phyloP scores from a whole-genome alignment of 2,113 vertebrate genomes.

The Pollimyrus isidori region DNA sequence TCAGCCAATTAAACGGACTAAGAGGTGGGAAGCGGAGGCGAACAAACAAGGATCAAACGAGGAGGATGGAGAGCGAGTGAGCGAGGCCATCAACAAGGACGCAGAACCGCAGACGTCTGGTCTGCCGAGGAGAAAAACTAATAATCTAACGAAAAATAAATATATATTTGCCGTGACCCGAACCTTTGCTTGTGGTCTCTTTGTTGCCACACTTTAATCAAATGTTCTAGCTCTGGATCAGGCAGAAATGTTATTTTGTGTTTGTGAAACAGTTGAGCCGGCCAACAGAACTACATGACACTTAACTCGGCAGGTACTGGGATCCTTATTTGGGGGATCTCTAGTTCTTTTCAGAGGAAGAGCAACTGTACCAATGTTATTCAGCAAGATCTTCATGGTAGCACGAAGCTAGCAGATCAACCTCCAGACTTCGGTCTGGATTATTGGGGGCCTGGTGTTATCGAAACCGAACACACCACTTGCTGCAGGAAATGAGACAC shows the following conservation, averaged over 20 bases:
- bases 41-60: neutral
- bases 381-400: neutral
- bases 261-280: neutral
- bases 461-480: neutral
- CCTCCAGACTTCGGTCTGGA: neutral
- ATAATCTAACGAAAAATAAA: neutral
- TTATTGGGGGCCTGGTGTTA: neutral
- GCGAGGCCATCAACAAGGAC: neutral
- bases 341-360: neutral
- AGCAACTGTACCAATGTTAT: neutral
- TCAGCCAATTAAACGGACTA: slow-evolving; percentile 5
- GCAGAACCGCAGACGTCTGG: neutral
- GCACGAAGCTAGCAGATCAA: neutral
- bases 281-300: neutral
- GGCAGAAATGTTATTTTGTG: neutral
- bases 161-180: neutral
- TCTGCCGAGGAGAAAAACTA: neutral
- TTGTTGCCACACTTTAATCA: neutral
- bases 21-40: neutral
- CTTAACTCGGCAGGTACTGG: neutral
- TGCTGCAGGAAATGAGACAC: neutral
- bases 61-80: neutral
- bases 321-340: neutral
- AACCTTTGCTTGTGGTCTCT: neutral
- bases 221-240: neutral